Conservation (phyloP, 2,797 vertebrate species). For the Semaprochilodus insignis region DNA sequence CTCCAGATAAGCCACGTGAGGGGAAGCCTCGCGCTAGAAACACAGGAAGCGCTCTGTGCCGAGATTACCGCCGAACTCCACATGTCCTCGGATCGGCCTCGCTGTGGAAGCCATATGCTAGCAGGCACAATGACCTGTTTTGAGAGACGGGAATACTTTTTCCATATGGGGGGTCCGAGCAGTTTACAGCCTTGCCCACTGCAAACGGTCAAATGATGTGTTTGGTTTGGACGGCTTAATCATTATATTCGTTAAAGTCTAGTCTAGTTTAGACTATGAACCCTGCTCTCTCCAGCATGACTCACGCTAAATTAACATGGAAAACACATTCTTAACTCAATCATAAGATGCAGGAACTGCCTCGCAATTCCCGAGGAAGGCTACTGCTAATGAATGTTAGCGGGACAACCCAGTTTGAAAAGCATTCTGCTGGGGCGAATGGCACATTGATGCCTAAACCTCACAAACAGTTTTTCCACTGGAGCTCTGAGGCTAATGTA, state of each 20-base stretch:
- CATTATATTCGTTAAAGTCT: background rate
- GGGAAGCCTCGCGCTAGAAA: slow-evolving; percentile 45
- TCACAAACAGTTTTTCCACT: too few species aligned
- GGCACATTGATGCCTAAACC: background rate
- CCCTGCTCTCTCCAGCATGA: background rate
- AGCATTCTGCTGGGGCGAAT: too few species aligned
- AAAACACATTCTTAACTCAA: background rate
- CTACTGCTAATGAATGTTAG: background rate
- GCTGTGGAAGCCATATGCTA: background rate
- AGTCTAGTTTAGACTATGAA: background rate
- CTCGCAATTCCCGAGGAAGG: background rate
- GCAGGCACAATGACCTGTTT: slow-evolving; percentile 4
- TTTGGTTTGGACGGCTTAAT: background rate
- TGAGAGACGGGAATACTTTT: background rate
- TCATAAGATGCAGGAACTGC: background rate
- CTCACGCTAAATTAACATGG: background rate
- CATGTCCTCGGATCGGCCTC: slow-evolving; percentile 4
- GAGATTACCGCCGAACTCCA: background rate
- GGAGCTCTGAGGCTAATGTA: too few species aligned
- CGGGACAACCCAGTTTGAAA: background rate
- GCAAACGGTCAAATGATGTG: background rate
- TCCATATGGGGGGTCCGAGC: background rate
- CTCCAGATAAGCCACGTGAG: slow-evolving; percentile 36
- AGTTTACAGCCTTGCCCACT: background rate
- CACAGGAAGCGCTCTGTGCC: slow-evolving; percentile 64